Base-by-base conservation (phyloP, 2,888 invertebrate genomes). In the Blastobasis adustella region DNA sequence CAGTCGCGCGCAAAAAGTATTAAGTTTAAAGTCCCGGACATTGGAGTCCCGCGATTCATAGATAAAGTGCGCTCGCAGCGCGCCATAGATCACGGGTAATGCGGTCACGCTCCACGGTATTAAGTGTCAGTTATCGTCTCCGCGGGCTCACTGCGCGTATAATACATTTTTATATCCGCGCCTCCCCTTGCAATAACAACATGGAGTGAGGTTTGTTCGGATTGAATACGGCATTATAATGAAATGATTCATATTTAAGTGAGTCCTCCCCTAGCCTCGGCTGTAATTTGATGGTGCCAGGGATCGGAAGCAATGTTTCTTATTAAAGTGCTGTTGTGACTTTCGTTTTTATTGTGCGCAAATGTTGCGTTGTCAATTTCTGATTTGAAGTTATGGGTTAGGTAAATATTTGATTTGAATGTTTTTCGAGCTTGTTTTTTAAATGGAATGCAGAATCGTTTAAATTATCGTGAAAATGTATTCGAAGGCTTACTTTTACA, bases 221-320 rank as follows among this genome's bases (percentile, higher is more conserved):
- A 88, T 88, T 88, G 85, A 88, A 87, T 86, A 85, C 79, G 82
- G 86, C 67, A 87, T 88, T 88, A 88, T 88, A 88, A 88, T 87
- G 87, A 87, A 88, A 87, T 88, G 87, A 88, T 88, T 87, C 88
- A 88, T 88, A 88, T 88, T 87, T 87, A 88, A 88, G 86, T 88
- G 85, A 87, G 86, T 87, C 72, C 78, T 82, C 84, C 87, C 86
- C 23, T 23, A 1, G 23, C 84, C 73, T 71, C 71, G 69, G 65
- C 69, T 78, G 74, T 81, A 81, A 82, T 82, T 83, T 80, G 82
- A 81, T 81, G 78, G 83, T 79, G 83, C 80, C 75, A 71, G 81
- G 77, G 76, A 73, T 80, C 75, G 77, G 76, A 83, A 83, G 82
- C 79, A 76, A 87, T 86, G 83, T 86, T 85, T 88, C 87, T 88